These are phyloP conservation scores for Glandiceps talaboti DNA, from an alignment of 53 echinoderm and acorn worm species.

Conservation along the genomic window DNA sequence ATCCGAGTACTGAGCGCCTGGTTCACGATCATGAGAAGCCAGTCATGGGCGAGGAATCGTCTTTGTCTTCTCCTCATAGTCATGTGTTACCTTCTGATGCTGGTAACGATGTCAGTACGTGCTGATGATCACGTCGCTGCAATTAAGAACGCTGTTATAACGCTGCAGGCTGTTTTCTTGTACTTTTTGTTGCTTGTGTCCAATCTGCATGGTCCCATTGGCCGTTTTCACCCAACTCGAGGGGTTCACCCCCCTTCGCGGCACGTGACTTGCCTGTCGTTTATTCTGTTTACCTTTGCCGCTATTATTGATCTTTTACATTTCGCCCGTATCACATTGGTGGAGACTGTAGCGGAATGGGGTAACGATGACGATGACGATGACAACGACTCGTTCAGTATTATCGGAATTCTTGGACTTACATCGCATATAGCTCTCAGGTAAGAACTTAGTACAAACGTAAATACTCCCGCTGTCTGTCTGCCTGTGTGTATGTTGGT, in stretches of 20 bases:
- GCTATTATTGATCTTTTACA: neutral
- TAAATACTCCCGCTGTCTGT: too few relatives aligned
- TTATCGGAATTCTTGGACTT: neutral
- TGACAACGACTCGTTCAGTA: neutral
- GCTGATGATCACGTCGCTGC: neutral
- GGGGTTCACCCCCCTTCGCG: neutral
- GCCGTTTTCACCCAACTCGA: neutral
- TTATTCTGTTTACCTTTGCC: neutral
- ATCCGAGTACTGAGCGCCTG: neutral
- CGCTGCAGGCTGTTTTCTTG: neutral
- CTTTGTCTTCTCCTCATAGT: neutral
- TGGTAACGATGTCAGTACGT: neutral
- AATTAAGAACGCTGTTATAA: neutral
- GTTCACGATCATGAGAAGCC: neutral
- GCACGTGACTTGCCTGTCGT: neutral
- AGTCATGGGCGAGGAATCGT: neutral
- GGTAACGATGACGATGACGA: neutral
- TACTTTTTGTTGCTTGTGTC: neutral
- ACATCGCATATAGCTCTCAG: neutral
- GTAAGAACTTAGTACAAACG: too few relatives aligned
- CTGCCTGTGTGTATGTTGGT: too few relatives aligned
- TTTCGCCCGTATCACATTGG: neutral
- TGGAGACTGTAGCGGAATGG: neutral
- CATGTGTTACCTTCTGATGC: neutral
- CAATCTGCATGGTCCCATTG: neutral